Evolutionary conservation across 2,797 vertebrate genomes (phyloP).

Genomic region (Oreonectes daqikongensis): DNA sequence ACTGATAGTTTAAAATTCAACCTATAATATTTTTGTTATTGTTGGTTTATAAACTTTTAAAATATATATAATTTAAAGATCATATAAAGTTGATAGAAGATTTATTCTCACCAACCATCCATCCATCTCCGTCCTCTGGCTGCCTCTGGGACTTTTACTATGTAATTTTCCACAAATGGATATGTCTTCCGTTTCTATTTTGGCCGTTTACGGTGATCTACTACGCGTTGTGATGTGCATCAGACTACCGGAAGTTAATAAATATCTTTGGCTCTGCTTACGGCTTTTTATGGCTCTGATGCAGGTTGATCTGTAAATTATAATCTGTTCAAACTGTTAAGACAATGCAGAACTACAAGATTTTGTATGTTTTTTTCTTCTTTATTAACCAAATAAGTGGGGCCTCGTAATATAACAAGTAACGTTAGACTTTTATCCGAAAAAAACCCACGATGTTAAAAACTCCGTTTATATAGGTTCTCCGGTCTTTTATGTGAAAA

Average conservation of each 20-base stretch:
- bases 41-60: too few relatives aligned
- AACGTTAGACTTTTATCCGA: neutral
- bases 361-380: too few relatives aligned
- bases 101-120: neutral
- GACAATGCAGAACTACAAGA: too few relatives aligned
- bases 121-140: neutral
- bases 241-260: conserved; percentile 75
- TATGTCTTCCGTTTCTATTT: conserved; percentile 77
- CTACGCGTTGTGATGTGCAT: conserved; percentile 53
- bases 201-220: conserved; percentile 64
- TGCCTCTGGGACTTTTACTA: conserved; percentile 62
- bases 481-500: too few relatives aligned
- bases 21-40: too few relatives aligned
- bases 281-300: conserved; percentile 50
- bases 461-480: neutral
- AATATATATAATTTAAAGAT: too few relatives aligned
- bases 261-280: conserved; percentile 47
- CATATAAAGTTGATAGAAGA: too few relatives aligned
- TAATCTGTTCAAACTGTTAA: neutral
- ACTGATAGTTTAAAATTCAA: too few relatives aligned
- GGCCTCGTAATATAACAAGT: too few relatives aligned
- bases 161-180: conserved; percentile 79
- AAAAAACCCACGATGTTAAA: neutral
- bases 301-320: neutral
- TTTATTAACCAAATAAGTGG: too few relatives aligned